These are phyloP conservation scores for Acanthacorydalis orientalis DNA, from an alignment of 2,888 invertebrate species.

Conservation along the genomic window DNA sequence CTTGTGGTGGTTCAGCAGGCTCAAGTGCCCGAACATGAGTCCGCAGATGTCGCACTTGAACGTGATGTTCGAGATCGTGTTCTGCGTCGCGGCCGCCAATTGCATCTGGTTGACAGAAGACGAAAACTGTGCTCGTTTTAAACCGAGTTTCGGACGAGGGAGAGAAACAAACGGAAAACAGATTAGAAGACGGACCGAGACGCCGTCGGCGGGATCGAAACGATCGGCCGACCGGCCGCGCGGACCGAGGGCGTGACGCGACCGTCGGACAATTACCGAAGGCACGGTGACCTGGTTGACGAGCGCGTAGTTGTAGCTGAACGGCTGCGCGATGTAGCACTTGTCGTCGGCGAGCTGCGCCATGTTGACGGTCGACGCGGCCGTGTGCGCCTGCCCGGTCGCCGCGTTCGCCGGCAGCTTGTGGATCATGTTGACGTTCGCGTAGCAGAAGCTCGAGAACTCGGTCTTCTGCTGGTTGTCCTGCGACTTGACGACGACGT, in stretches of 20 bases:
- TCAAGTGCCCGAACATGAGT: conserved; percentile 67
- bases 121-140: no score
- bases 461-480: conserved; percentile 25
- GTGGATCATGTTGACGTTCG: conserved; percentile 49
- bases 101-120: conserved; percentile 57
- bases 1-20: conserved; percentile 72
- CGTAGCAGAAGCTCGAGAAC: conserved; percentile 54
- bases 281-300: conserved; percentile 19
- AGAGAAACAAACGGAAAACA: no score
- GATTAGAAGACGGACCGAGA: no score
- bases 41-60: conserved; percentile 82
- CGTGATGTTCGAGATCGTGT: conserved; percentile 63
- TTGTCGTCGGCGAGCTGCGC: conserved; percentile 53
- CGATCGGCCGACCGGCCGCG: no score
- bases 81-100: conserved; percentile 40
- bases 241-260: no score
- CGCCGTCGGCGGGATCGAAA: no score
- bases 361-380: conserved; percentile 27
- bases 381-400: conserved; percentile 19
- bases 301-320: conserved; percentile 67
- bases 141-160: no score
- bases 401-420: conserved; percentile 35
- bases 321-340: conserved; percentile 59
- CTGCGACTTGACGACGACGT: conserved; percentile 13
- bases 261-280: no score